Percentiles rank a stretch among this genome's conserved stretches.
Evolutionary conservation across 2,888 invertebrate genomes (phyloP).

Genomic region (Hesperia comma): DNA sequence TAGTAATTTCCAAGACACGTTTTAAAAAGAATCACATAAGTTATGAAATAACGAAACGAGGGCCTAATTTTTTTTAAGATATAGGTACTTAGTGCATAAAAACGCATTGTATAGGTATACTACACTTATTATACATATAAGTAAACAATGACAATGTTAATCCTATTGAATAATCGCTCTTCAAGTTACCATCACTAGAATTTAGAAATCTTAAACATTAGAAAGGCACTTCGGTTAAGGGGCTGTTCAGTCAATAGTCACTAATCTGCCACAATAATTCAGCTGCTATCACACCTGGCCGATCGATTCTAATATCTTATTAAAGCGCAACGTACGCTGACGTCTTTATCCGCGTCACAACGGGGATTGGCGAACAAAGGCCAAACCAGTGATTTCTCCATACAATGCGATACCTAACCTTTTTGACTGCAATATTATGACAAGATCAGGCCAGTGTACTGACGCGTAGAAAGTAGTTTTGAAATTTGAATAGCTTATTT

Average conservation of each 20-base stretch:
- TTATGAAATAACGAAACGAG: too few relatives aligned
- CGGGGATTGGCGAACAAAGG: slow-evolving; percentile 13
- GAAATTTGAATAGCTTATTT: slow-evolving; percentile 16
- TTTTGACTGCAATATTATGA: slow-evolving; percentile 21
- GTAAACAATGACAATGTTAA: too few relatives aligned
- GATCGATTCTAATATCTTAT: slow-evolving; percentile 14
- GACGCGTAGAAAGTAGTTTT: slow-evolving; percentile 16
- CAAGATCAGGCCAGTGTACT: slow-evolving; percentile 13
- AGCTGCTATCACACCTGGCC: slow-evolving; percentile 11
- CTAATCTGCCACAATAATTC: slow-evolving; percentile 15
- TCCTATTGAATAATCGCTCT: too few relatives aligned
- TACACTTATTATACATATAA: too few relatives aligned
- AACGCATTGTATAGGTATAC: too few relatives aligned
- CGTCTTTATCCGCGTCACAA: slow-evolving; percentile 10
- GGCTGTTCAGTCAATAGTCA: slow-evolving; percentile 5
- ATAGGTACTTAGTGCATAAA: too few relatives aligned
- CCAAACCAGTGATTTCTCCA: slow-evolving; percentile 13
- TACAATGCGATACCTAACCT: slow-evolving; percentile 18
- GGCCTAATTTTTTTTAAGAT: too few relatives aligned
- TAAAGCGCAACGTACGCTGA: slow-evolving; percentile 4
- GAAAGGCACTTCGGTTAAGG: slow-evolving; percentile 7
- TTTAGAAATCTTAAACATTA: background rate
- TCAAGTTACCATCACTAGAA: background rate
- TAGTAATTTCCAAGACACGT: too few relatives aligned
- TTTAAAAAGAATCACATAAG: too few relatives aligned